Evolutionary conservation across 2,797 vertebrate species (phyloP).

Genomic region (Enteromius argenteus): DNA sequence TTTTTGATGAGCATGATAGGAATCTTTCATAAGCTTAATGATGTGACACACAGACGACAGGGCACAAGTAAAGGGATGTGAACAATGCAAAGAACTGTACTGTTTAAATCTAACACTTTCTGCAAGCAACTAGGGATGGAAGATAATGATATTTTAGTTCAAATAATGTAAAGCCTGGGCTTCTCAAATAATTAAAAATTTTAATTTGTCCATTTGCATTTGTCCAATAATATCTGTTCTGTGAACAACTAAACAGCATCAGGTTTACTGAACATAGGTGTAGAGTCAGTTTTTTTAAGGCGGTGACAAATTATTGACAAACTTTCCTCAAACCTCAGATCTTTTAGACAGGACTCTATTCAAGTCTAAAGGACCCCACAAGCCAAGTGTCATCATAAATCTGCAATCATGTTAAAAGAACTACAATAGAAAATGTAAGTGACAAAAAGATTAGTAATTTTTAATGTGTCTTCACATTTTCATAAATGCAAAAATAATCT

Average conservation of each 20-base stretch:
- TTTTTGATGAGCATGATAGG: slow-evolving; percentile 26
- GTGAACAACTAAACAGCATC: neutral
- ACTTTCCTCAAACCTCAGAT: neutral
- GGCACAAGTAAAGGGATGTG: slow-evolving; percentile 4
- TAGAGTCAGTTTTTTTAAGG: neutral
- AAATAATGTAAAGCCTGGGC: neutral
- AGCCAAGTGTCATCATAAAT: neutral
- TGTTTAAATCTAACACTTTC: neutral
- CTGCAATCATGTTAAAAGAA: neutral
- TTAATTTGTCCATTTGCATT: neutral
- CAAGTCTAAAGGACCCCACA: neutral
- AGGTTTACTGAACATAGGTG: neutral
- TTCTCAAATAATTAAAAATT: neutral
- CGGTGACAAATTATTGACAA: too few species aligned
- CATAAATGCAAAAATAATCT: slow-evolving; percentile 41
- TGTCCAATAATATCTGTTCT: neutral
- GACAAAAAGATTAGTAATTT: neutral
- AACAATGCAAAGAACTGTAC: neutral
- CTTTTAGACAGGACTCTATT: neutral
- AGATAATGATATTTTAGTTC: neutral
- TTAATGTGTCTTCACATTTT: slow-evolving; percentile 34
- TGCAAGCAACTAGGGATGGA: neutral
- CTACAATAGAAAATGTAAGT: neutral
- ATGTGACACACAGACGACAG: slow-evolving; percentile 37
- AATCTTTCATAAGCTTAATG: neutral